Base-by-base conservation (phyloP, 1,140 invertebrate species). In the Zaprionus davidi region DNA sequence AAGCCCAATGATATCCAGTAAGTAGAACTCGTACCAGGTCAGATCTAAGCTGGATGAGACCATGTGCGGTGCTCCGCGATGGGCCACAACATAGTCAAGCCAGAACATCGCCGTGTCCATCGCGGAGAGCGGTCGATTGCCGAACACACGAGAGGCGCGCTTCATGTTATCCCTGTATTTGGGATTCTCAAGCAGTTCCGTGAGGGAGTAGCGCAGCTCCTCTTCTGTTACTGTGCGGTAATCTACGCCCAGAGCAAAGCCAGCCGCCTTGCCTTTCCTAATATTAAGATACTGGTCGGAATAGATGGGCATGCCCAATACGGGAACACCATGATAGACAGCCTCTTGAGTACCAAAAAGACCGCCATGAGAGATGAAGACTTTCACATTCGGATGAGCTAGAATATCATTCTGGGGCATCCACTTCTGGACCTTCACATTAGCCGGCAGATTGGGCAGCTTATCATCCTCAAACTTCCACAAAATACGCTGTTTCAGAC, bases 361-460 rank as follows among this genome's bases (percentile, higher is more conserved):
- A 3, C 95, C 95, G 26, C 95, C 95, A 56, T 96, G 95, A 12
- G 93, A 94, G 24, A 96, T 94, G 76, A 96, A 95, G 0, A 93
- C 92, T 68, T 93, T 93, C 1, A 95, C 90, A 68, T 95, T 95
- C 1, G 92, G 92, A 91, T 95, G 95, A 6, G 93, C 93, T 28
- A 96, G 83, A 63, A 96, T 93, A 81, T 95, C 95, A 13, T 93
- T 93, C 77, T 96, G 95, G 0, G 95, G 95, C 49, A 95, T 78
- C 95, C 95, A 96, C 26, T 94, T 94, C 4, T 92, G 82, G 12
- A 94, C 90, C 66, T 94, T 94, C 0, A 96, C 93, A 81, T 96
- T 96, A 1, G 93, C 71, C 0, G 94, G 93, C 13, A 92, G 86
- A 75, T 92, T 92, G 5, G 93, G 85, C 41, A 95, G 72, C 0